Percentiles rank a stretch among this genome's conserved stretches.
Conservation (phyloP, 1,140 invertebrate species). For the Drosophila bipectinata region DNA sequence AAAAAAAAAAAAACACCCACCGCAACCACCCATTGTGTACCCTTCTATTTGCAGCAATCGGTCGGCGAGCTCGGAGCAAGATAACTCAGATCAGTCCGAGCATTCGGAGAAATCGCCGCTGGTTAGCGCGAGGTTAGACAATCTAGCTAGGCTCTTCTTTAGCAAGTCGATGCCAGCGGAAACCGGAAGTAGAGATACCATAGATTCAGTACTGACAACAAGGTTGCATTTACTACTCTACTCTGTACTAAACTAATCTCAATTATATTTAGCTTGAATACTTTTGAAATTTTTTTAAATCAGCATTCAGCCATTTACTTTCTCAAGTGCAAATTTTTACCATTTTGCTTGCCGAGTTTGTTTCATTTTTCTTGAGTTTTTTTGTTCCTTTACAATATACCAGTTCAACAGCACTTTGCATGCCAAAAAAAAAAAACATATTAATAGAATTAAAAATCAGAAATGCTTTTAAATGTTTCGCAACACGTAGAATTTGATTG, state of each 20-base stretch:
- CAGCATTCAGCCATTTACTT: constrained; percentile 27
- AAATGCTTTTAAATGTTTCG: constrained; percentile 58
- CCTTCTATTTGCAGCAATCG: constrained; percentile 84
- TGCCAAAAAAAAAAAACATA: constrained; percentile 33
- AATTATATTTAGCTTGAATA: constrained; percentile 35
- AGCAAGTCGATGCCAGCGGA: constrained; percentile 85
- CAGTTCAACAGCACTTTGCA: constrained; percentile 69
- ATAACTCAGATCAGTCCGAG: constrained; percentile 84
- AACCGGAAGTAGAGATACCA: constrained; percentile 85
- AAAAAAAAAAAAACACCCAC: constrained; percentile 44
- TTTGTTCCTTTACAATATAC: constrained; percentile 20
- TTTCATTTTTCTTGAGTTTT: constrained; percentile 23
- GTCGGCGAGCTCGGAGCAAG: constrained; percentile 86
- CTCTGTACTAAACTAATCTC: constrained; percentile 37
- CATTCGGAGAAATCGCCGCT: constrained; percentile 86
- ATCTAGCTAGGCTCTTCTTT: constrained; percentile 87
- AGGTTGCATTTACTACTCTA: constrained; percentile 78
- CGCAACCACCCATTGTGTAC: constrained; percentile 51
- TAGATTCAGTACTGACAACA: constrained; percentile 84
- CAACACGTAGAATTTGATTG: constrained; percentile 41
- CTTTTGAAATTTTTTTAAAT: constrained; percentile 23
- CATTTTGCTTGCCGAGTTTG: constrained; percentile 29
- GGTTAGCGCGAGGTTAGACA: constrained; percentile 87
- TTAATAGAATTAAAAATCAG: constrained; percentile 21
- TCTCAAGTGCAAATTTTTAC: constrained; percentile 35